Base-by-base conservation (phyloP, 2,888 invertebrate genomes). In the Pocota personata region DNA sequence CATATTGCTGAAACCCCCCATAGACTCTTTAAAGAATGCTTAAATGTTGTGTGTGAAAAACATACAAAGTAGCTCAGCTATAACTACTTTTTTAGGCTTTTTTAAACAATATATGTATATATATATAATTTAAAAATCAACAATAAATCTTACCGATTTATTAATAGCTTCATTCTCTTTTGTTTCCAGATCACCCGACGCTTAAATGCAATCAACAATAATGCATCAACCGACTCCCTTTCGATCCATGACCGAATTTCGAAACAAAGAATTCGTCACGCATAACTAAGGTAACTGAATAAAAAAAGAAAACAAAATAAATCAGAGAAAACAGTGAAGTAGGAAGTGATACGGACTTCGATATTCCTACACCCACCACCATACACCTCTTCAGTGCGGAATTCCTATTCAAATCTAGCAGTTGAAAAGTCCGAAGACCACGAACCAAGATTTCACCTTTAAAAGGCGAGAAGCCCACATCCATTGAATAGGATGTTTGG, bases 401-500 rank as follows among this genome's bases (percentile, higher is more conserved):
- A 37, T 32, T 19, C 1, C 12, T 12, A 66, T 57, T 75, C 37
- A 35, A 16, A 27, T 50, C 0, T 3, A 35, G 16, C 21, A 64
- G 48, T 12, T 35, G 21, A 12, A 35, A 10, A 58, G 10, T 40
- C 37, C 21, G 32, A 60, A 57, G 43, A 57, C 14, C 21, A 10
- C 8, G 27, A 60, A 30, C n/a, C 48, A 57, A 80, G 32, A 75
- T 67, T 52, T 66, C 50, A 37, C 80, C 30, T 72, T 37, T 10
- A 58, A 32, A 19, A 57, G 37, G 10, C 66, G 8, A 48, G 12
- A 37, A 50, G 66, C 50, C 64, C 32, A 52, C 76, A 71, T 71
- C 66, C 62, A 32, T 8, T 16, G 46, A 21, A 72, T 78, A 89
- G 89, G 72, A 92, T 92, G 92, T 92, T 92, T 87, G 90, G 91